Percentiles rank a stretch among this genome's conserved stretches.
These are phyloP conservation scores for Oophaga sylvatica DNA, from an alignment of 2,797 vertebrate genomes.

Conservation along the genomic window DNA sequence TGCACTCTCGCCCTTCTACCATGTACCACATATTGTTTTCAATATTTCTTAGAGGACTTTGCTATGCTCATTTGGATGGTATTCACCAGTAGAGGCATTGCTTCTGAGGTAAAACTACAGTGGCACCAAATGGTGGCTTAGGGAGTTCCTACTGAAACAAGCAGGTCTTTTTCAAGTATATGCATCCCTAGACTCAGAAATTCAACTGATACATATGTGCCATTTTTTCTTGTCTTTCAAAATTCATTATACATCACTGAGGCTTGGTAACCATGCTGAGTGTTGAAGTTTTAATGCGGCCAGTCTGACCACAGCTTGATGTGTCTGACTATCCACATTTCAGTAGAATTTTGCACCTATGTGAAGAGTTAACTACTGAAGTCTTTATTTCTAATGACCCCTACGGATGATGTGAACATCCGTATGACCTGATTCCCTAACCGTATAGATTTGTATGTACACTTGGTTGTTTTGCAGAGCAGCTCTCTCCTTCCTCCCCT, in stretches of 20 bases:
- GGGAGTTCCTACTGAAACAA: too few species aligned
- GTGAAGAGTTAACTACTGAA: not conserved
- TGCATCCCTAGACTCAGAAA: too few species aligned
- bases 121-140: too few species aligned
- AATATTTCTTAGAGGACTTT: too few species aligned
- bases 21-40: too few species aligned
- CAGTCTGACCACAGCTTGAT: not conserved
- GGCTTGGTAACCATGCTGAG: not conserved
- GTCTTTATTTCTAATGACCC: not conserved
- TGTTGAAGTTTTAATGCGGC: not conserved
- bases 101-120: too few species aligned
- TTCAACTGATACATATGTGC: not conserved
- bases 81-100: too few species aligned
- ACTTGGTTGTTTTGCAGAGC: conserved; percentile 44
- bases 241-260: not conserved
- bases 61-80: too few species aligned
- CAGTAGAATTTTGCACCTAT: not conserved
- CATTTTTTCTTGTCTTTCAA: not conserved
- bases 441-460: not conserved
- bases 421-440: not conserved
- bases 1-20: too few species aligned
- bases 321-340: not conserved
- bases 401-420: not conserved
- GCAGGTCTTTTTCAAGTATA: too few species aligned
- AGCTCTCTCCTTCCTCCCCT: conserved; percentile 41